Evolutionary conservation across 2,113 vertebrate species (phyloP).

Genomic region (Crotalus tigris): DNA sequence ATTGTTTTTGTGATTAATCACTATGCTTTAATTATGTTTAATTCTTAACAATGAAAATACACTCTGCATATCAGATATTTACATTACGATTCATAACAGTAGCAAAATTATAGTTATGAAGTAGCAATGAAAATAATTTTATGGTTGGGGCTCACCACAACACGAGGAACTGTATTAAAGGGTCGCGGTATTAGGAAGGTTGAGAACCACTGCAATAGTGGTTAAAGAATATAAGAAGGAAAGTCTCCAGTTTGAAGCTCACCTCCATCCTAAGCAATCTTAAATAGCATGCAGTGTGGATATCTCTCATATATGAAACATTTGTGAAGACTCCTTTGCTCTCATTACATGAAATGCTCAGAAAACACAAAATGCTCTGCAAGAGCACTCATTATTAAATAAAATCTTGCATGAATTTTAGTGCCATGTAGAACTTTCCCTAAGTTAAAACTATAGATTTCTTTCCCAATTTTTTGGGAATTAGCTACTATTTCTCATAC

Average conservation of each 20-base stretch:
- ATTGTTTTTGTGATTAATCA: too few relatives aligned
- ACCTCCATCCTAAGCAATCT: neutral
- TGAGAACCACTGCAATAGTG: too few relatives aligned
- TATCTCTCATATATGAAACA: neutral
- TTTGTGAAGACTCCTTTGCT: neutral
- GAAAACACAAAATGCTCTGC: neutral
- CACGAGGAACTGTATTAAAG: too few relatives aligned
- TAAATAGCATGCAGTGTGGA: neutral
- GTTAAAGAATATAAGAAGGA: neutral
- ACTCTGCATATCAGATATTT: too few relatives aligned
- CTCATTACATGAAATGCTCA: neutral
- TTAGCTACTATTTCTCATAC: neutral
- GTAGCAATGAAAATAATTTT: too few relatives aligned
- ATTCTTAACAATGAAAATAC: too few relatives aligned
- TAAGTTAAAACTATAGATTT: neutral
- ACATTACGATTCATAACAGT: too few relatives aligned
- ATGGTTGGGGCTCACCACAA: too few relatives aligned
- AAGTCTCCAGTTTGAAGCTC: neutral
- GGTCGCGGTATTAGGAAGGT: too few relatives aligned
- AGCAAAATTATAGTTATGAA: too few relatives aligned
- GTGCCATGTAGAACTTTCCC: neutral
- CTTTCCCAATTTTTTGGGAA: neutral
- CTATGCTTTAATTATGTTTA: too few relatives aligned
- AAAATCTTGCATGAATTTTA: neutral
- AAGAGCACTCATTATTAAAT: neutral